These are phyloP conservation scores for Amblyornis subalaris DNA, from an alignment of 2,113 vertebrate species.

Conservation along the genomic window DNA sequence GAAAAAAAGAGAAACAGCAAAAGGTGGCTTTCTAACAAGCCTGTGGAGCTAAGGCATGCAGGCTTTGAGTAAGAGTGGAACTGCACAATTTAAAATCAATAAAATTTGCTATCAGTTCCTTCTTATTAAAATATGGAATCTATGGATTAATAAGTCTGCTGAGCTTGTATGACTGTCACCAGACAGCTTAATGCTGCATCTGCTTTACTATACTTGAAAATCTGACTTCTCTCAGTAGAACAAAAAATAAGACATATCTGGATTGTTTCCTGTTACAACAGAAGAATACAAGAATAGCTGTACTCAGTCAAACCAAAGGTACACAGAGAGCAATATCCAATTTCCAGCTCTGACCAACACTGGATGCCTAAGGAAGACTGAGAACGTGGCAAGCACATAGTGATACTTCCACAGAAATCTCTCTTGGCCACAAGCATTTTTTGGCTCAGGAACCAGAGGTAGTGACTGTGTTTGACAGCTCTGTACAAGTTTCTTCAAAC, in stretches of 20 bases:
- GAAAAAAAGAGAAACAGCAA: background rate
- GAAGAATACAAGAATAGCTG: background rate
- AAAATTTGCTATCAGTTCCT: background rate
- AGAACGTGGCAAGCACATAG: background rate
- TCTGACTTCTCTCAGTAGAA: background rate
- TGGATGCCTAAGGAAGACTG: background rate
- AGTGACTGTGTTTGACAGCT: background rate
- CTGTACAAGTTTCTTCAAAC: background rate
- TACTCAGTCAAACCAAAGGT: background rate
- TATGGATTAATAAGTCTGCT: background rate
- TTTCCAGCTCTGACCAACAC: slow-evolving; percentile 24
- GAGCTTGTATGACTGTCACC: background rate
- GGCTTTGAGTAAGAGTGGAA: background rate
- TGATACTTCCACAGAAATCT: slow-evolving; percentile 11
- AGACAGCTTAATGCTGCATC: background rate
- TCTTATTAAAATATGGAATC: background rate
- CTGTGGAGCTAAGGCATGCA: background rate
- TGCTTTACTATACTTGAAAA: background rate
- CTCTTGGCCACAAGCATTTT: slow-evolving; percentile 35
- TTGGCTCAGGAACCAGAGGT: slow-evolving; percentile 2
- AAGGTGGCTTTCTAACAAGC: background rate
- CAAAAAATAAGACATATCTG: background rate
- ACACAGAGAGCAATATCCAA: background rate
- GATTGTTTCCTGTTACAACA: background rate
- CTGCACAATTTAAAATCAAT: background rate